Base-by-base conservation (phyloP, 2,888 invertebrate genomes). In the Athalia circularis region DNA sequence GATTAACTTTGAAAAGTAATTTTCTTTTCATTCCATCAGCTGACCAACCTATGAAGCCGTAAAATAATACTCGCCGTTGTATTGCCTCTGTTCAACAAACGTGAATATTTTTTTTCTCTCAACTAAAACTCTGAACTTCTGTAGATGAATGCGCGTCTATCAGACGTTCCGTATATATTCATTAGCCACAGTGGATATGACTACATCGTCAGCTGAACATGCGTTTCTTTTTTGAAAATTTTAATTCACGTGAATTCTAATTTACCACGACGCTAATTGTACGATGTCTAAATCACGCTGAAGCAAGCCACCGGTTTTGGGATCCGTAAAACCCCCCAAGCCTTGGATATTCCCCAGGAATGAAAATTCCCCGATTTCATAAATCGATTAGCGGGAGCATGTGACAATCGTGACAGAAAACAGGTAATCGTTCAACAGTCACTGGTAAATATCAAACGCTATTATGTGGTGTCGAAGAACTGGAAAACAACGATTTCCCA, bases 21-120 rank as follows among this genome's bases (percentile, higher is more conserved):
- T 54, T 5, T 15, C 54, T 29, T 68, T 52, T 72, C n/a, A 72
- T 59, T 57, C 45, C 13, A 59, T 72, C 57, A 47, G 59, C 72
- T 57, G 72, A 72, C 43, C 59, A 47, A 59, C 15, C 45, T 29
- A 15, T 47, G 72, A 72, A 72, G 59, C 70, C 57, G 70, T 57
- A 57, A 45, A 70, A 70, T 70, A 45, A 29, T 29, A 72, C 72
- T 59, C 9, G 72, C 13, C 59, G 72, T 57, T 72, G 59, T 59
- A 47, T 59, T 72, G 57, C 72, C 57, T 72, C 59, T 72, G 72
- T 72, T 72, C 72, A 59, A 59, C 70, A 70, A 59, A 72, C 57
- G 59, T 11, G 72, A 72, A 72, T 72, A 72, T 59, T 72, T 72
- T 72, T 68, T 47, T 45, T 45, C 54, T 54, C 57, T 13, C 13